Evolutionary conservation across 2,113 vertebrate species (phyloP).

Genomic region (Tonatia bakeri): DNA sequence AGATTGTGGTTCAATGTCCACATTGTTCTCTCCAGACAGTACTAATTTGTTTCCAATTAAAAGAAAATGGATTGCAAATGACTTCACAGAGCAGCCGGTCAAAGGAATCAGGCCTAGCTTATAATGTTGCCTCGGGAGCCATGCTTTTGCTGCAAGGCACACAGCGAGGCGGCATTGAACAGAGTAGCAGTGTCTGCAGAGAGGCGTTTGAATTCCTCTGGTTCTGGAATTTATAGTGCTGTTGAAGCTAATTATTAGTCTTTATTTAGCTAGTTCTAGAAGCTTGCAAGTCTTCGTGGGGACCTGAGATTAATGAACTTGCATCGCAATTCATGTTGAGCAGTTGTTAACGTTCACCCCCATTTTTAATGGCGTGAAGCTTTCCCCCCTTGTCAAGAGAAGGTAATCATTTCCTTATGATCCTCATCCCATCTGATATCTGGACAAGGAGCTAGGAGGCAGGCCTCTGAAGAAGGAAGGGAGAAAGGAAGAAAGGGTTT

Average conservation of each 20-base stretch:
- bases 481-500: neutral
- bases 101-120: constrained; percentile 60
- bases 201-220: constrained; percentile 31
- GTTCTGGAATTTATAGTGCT: constrained; percentile 52
- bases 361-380: constrained; percentile 52
- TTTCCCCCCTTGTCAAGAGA: neutral
- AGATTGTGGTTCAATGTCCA: constrained; percentile 68
- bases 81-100: constrained; percentile 68
- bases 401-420: constrained; percentile 69
- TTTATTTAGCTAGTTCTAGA: constrained; percentile 59
- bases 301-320: constrained; percentile 65
- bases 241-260: constrained; percentile 46
- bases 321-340: neutral
- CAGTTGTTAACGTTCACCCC: constrained; percentile 48
- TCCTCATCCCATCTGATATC: constrained; percentile 40
- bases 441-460: neutral
- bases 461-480: constrained; percentile 36
- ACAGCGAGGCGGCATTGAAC: neutral
- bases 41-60: constrained; percentile 83
- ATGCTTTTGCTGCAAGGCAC: constrained; percentile 2
- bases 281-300: constrained; percentile 11
- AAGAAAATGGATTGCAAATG: constrained; percentile 74
- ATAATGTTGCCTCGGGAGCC: constrained; percentile 59
- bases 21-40: constrained; percentile 78
- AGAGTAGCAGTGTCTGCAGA: constrained; percentile 35